Percentiles rank a stretch among this genome's conserved stretches.
phyloP scores from a whole-genome alignment of 2,888 invertebrate species.

The Leptura quadrifasciata region DNA sequence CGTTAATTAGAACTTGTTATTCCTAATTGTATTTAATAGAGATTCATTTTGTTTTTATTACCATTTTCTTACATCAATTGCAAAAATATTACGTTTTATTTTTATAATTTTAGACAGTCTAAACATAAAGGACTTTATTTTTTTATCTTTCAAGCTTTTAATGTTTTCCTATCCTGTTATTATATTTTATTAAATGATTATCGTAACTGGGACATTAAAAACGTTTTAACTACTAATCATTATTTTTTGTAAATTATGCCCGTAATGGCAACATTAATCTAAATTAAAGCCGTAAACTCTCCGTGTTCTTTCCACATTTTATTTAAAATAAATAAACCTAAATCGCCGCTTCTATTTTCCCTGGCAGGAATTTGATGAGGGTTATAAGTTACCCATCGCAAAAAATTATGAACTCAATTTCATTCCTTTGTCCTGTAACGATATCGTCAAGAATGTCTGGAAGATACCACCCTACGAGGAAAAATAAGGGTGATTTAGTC shows the following conservation, averaged over 20 bases:
- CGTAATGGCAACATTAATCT: neutral
- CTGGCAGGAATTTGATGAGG: constrained; percentile 18
- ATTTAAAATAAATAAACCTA: neutral
- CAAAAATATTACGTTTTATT: too few relatives aligned
- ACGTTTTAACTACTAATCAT: neutral
- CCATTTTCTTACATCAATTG: too few relatives aligned
- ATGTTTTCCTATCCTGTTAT: too few relatives aligned
- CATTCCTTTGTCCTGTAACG: constrained; percentile 27
- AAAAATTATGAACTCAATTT: constrained; percentile 31
- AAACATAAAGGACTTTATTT: too few relatives aligned
- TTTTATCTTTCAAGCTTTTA: too few relatives aligned
- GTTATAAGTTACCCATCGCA: constrained; percentile 24
- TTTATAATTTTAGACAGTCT: too few relatives aligned
- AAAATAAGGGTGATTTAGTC: constrained; percentile 50
- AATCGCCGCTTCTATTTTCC: neutral
- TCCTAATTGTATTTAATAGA: too few relatives aligned
- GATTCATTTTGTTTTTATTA: too few relatives aligned
- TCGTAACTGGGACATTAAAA: neutral
- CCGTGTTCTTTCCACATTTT: neutral
- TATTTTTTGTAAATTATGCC: neutral
- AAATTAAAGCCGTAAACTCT: neutral
- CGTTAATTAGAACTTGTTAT: too few relatives aligned
- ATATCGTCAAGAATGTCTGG: constrained; percentile 23
- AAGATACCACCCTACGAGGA: constrained; percentile 12
- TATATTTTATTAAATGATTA: neutral